A percentile compares a stretch with the other conserved stretches of the same genome.
phyloP scores from a whole-genome alignment of 1,140 invertebrate genomes.

The Zaprionus ghesquierei region DNA sequence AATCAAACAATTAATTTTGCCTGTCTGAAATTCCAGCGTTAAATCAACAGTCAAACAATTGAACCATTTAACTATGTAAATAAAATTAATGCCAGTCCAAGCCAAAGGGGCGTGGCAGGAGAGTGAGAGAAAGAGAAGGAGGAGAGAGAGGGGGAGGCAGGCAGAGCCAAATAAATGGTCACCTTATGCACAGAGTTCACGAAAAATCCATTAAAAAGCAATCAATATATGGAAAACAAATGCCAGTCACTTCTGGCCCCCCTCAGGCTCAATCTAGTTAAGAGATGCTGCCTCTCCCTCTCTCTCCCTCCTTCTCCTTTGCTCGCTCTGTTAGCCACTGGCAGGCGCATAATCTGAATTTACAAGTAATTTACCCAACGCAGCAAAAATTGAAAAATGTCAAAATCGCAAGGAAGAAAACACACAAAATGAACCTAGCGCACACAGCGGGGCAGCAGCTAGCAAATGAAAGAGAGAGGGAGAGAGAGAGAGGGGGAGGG shows the following conservation, averaged over 20 bases:
- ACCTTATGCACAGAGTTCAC: slow-evolving; percentile 53
- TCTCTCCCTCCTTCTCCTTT: neutral
- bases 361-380: slow-evolving; percentile 67
- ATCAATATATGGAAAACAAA: slow-evolving; percentile 79
- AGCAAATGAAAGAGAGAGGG: slow-evolving; percentile 16
- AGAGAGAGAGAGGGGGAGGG: neutral
- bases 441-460: slow-evolving; percentile 29
- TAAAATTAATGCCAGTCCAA: slow-evolving; percentile 75
- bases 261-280: slow-evolving; percentile 56
- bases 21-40: slow-evolving; percentile 75
- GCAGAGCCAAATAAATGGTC: slow-evolving; percentile 19
- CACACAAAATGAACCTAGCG: slow-evolving; percentile 55
- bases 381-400: slow-evolving; percentile 70
- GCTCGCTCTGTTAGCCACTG: neutral
- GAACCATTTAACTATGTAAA: slow-evolving; percentile 80
- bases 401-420: slow-evolving; percentile 53
- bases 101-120: slow-evolving; percentile 25
- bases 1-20: slow-evolving; percentile 79
- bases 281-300: slow-evolving; percentile 26
- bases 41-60: slow-evolving; percentile 79
- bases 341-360: slow-evolving; percentile 59
- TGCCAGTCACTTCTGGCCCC: slow-evolving; percentile 62
- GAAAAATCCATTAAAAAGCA: slow-evolving; percentile 78
- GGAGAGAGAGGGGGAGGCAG: neutral
- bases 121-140: neutral